A percentile compares a stretch with the other conserved stretches of the same genome.
Conservation (phyloP, 2,113 vertebrate species). For the Lepus americanus region DNA sequence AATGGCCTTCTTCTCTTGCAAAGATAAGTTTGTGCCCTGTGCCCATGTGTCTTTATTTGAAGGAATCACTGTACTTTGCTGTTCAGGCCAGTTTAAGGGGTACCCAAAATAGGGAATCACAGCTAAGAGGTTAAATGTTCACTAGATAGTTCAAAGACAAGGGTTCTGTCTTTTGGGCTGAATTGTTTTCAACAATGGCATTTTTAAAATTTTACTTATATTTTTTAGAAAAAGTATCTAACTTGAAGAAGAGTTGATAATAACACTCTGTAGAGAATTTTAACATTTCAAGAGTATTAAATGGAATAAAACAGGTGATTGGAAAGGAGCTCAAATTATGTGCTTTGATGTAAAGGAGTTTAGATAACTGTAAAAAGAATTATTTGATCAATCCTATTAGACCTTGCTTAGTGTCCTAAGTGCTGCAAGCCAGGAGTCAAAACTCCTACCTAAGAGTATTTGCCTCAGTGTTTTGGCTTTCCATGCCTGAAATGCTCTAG, state of each 20-base stretch:
- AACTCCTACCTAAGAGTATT: background rate
- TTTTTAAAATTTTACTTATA: no score
- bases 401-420: background rate
- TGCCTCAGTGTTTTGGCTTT: no score
- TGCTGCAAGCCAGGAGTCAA: background rate
- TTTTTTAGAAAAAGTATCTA: constrained; percentile 25
- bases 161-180: background rate
- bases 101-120: background rate
- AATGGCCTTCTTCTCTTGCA: background rate
- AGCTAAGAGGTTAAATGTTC: background rate
- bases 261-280: background rate
- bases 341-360: constrained; percentile 30
- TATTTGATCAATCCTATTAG: background rate
- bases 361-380: background rate
- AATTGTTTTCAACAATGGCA: background rate
- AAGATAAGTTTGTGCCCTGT: background rate
- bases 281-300: constrained; percentile 17
- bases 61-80: no score
- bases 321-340: constrained; percentile 25
- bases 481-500: no score
- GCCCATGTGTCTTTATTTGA: background rate
- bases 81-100: background rate
- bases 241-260: background rate
- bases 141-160: background rate
- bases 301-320: constrained; percentile 4